A percentile compares a stretch with the other conserved stretches of the same genome.
These are phyloP conservation scores for Butorides virescens DNA, from an alignment of 2,113 vertebrate species.

Conservation along the genomic window DNA sequence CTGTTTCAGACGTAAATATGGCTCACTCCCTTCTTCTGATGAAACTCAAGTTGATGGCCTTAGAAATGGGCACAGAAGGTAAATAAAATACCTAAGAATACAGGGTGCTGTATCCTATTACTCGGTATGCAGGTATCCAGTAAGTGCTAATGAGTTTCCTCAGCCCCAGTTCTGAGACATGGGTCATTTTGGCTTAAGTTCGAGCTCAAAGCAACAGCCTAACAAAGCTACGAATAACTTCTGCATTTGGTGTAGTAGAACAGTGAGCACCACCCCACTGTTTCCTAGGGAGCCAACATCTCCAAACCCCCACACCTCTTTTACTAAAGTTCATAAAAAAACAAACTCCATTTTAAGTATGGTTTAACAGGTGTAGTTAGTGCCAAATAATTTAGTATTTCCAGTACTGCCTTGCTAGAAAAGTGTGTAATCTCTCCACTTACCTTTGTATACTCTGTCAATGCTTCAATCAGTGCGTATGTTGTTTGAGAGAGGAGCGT, in stretches of 20 bases:
- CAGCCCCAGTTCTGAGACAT: neutral
- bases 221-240: neutral
- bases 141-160: neutral
- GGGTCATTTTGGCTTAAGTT: neutral
- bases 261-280: neutral
- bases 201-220: neutral
- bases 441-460: slow-evolving; percentile 82
- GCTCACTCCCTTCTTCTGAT: neutral
- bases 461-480: slow-evolving; percentile 74
- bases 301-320: neutral
- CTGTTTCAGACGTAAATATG: neutral
- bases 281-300: neutral
- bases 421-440: neutral
- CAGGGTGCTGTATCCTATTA: neutral
- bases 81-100: neutral
- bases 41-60: neutral
- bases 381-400: neutral
- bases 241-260: fast-evolving
- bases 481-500: slow-evolving; percentile 82
- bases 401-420: neutral
- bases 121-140: neutral
- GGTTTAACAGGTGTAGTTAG: neutral
- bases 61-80: neutral
- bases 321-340: neutral
- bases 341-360: fast-evolving